Percentiles rank a stretch among this genome's conserved stretches.
Conservation (phyloP, 2,113 vertebrate genomes). For the Zosterops lateralis region DNA sequence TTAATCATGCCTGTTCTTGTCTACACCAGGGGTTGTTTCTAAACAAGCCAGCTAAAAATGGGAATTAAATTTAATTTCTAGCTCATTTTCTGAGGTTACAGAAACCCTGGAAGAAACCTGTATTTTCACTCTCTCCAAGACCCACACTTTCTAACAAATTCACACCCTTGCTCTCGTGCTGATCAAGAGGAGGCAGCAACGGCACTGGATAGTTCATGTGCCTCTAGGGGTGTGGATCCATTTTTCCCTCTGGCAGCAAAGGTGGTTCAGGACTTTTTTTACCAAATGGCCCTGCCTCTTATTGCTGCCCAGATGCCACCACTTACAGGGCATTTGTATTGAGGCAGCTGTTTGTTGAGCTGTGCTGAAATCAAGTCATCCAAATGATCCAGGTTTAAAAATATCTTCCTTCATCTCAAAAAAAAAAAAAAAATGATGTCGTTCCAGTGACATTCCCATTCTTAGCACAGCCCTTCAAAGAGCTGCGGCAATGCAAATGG, state of each 20-base stretch:
- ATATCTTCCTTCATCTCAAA: conserved; percentile 7
- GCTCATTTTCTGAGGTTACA: neutral
- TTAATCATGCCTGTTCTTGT: conserved; percentile 13
- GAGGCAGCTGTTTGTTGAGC: neutral
- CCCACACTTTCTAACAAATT: neutral
- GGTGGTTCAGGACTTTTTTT: neutral
- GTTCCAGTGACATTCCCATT: neutral
- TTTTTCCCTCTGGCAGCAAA: neutral
- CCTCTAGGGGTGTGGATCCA: neutral
- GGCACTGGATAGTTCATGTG: neutral
- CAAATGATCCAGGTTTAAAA: conserved; percentile 10
- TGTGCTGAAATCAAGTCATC: neutral
- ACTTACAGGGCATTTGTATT: neutral
- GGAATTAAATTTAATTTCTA: conserved; percentile 9
- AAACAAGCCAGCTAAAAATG: conserved; percentile 12
- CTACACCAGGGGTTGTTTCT: conserved; percentile 11
- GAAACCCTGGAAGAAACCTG: neutral
- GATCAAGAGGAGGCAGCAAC: neutral
- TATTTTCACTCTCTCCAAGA: neutral
- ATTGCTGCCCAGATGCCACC: conserved; percentile 14
- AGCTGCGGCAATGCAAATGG: neutral
- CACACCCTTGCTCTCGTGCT: neutral
- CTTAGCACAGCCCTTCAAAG: neutral
- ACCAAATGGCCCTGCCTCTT: conserved; percentile 4
- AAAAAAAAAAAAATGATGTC: neutral